These are phyloP conservation scores for Atethmia centrago DNA, from an alignment of 2,888 invertebrate species.

Conservation along the genomic window DNA sequence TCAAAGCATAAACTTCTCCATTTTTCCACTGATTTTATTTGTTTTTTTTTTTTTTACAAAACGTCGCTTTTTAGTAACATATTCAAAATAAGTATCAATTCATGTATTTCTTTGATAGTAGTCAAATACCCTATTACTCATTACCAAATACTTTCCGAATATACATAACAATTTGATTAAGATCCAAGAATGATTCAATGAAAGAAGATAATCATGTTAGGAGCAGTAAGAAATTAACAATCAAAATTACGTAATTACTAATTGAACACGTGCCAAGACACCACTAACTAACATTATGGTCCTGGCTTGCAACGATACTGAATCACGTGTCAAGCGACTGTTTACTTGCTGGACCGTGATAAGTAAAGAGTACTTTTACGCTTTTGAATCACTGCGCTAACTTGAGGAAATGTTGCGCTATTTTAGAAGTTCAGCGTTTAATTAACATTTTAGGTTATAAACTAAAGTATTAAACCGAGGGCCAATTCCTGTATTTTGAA, in stretches of 20 bases:
- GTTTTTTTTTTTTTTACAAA: no score
- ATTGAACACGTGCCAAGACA: conserved; percentile 6
- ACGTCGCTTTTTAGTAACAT: no score
- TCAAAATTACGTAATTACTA: neutral
- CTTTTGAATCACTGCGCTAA: conserved; percentile 23
- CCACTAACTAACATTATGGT: neutral
- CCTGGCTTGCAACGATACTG: neutral
- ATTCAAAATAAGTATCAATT: no score
- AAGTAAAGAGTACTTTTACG: conserved; percentile 35
- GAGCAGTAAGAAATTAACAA: neutral
- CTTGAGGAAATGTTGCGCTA: conserved; percentile 3
- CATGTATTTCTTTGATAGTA: no score
- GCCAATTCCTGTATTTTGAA: no score
- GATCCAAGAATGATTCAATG: neutral
- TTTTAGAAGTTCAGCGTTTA: neutral
- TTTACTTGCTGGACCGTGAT: conserved; percentile 38
- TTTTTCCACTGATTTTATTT: no score
- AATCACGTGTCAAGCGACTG: conserved; percentile 20
- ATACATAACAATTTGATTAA: neutral
- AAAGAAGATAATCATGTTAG: neutral
- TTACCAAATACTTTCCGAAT: conserved; percentile 9
- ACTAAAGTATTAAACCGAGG: neutral
- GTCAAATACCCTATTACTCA: no score
- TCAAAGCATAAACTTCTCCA: no score
- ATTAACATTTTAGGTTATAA: conserved; percentile 12